Conservation (phyloP, 2,113 vertebrate genomes). For the Pelobates fuscus region DNA sequence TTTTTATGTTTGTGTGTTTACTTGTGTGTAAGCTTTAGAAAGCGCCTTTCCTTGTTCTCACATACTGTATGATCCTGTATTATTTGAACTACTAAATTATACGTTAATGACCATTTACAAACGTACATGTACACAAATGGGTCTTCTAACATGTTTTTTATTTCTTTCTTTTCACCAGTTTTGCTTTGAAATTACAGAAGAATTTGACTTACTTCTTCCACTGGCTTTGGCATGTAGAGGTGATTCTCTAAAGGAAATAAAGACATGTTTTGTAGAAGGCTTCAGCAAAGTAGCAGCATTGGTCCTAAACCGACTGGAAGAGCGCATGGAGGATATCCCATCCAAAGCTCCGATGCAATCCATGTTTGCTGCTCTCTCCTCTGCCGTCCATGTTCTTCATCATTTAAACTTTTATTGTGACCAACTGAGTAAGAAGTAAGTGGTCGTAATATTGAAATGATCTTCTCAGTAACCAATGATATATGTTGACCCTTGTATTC, state of each 20-base stretch:
- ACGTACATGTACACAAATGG: too few relatives aligned
- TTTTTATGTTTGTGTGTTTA: too few relatives aligned
- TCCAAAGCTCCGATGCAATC: slow-evolving; percentile 75
- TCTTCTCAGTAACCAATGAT: too few relatives aligned
- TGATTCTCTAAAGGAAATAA: slow-evolving; percentile 82
- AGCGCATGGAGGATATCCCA: slow-evolving; percentile 79
- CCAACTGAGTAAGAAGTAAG: slow-evolving; percentile 80
- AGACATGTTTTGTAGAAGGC: slow-evolving; percentile 82
- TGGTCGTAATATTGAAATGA: too few relatives aligned
- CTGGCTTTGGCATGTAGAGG: slow-evolving; percentile 84
- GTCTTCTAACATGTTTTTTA: background rate
- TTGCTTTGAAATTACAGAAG: slow-evolving; percentile 83
- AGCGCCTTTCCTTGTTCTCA: too few relatives aligned
- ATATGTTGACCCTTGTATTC: too few relatives aligned
- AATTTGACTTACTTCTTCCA: slow-evolving; percentile 85
- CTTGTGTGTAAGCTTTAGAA: too few relatives aligned
- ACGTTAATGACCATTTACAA: too few relatives aligned
- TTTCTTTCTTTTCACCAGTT: slow-evolving; percentile 77
- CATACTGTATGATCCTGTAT: too few relatives aligned
- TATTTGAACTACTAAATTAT: too few relatives aligned
- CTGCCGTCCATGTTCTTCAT: slow-evolving; percentile 74
- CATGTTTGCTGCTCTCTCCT: slow-evolving; percentile 75
- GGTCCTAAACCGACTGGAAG: slow-evolving; percentile 77
- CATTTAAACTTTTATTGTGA: slow-evolving; percentile 73
- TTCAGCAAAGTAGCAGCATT: slow-evolving; percentile 78